These are phyloP conservation scores for Epirrhoe tristata DNA, from an alignment of 2,888 invertebrate genomes.

Conservation along the genomic window DNA sequence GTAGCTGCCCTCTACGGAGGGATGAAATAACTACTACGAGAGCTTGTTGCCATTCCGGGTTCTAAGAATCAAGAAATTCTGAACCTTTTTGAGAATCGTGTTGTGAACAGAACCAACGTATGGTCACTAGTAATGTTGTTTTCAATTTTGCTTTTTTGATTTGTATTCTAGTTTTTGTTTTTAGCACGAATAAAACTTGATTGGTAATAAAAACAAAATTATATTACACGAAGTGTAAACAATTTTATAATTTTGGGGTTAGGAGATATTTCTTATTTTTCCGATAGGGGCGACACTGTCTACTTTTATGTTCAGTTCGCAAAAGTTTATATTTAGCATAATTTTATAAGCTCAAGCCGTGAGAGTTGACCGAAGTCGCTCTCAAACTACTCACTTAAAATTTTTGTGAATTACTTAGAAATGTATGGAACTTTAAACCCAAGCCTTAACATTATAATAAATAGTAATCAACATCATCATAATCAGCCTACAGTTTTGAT, in stretches of 20 bases:
- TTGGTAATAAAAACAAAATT: no score
- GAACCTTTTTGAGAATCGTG: not conserved
- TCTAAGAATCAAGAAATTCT: not conserved
- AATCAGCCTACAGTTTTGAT: no score
- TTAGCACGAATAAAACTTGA: no score
- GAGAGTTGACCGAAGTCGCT: not conserved
- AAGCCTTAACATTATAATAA: no score
- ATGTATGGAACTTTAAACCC: no score
- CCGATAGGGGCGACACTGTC: slow-evolving; percentile 28
- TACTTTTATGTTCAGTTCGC: slow-evolving; percentile 5
- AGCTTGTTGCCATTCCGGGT: slow-evolving; percentile 16
- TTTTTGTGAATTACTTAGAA: no score
- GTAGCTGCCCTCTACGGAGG: slow-evolving; percentile 50
- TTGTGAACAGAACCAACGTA: not conserved
- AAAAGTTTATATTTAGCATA: not conserved
- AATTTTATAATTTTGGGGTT: not conserved
- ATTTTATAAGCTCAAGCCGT: not conserved
- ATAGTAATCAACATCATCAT: no score
- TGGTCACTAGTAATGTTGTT: no score
- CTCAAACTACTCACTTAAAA: not conserved
- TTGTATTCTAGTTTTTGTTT: no score
- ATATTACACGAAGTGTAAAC: no score
- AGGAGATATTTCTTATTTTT: not conserved
- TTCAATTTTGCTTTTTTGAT: no score
- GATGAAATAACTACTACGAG: slow-evolving; percentile 26